These are phyloP conservation scores for Himalopsyche tibetana DNA, from an alignment of 2,888 invertebrate genomes.

Conservation along the genomic window DNA sequence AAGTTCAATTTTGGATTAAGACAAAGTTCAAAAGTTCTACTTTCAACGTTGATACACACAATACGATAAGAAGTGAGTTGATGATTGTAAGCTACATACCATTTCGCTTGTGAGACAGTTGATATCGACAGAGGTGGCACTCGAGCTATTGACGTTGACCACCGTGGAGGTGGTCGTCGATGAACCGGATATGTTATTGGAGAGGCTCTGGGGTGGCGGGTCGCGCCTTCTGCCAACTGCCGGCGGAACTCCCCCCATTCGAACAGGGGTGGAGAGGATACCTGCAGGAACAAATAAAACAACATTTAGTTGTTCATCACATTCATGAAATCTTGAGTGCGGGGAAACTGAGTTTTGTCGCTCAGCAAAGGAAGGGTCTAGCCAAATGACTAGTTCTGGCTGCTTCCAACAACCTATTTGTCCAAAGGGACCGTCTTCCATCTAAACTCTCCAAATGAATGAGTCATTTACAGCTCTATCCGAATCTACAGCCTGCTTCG, in stretches of 20 bases:
- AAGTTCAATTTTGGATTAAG: too few relatives aligned
- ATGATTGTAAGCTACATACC: slow-evolving; percentile 78
- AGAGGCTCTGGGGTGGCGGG: slow-evolving; percentile 42
- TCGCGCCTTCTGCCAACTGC: slow-evolving; percentile 69
- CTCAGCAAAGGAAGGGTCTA: neutral
- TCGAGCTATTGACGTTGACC: slow-evolving; percentile 71
- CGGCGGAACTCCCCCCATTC: slow-evolving; percentile 71
- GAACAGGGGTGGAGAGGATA: slow-evolving; percentile 79
- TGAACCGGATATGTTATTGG: slow-evolving; percentile 67
- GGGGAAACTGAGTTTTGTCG: neutral
- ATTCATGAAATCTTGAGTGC: neutral
- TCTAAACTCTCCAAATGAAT: neutral
- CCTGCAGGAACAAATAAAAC: slow-evolving; percentile 71
- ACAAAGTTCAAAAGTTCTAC: too few relatives aligned
- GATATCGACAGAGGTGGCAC: slow-evolving; percentile 78
- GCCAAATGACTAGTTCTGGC: too few relatives aligned
- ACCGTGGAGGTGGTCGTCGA: slow-evolving; percentile 70
- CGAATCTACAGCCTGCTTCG: too few relatives aligned
- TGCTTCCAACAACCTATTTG: too few relatives aligned
- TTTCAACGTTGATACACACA: slow-evolving; percentile 8
- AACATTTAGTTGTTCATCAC: slow-evolving; percentile 52
- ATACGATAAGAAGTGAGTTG: neutral
- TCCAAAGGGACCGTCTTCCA: too few relatives aligned
- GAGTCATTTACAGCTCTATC: neutral
- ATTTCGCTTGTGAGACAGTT: slow-evolving; percentile 91